phyloP scores from a whole-genome alignment of 2,113 vertebrate species.

The Electrona antarctica region DNA sequence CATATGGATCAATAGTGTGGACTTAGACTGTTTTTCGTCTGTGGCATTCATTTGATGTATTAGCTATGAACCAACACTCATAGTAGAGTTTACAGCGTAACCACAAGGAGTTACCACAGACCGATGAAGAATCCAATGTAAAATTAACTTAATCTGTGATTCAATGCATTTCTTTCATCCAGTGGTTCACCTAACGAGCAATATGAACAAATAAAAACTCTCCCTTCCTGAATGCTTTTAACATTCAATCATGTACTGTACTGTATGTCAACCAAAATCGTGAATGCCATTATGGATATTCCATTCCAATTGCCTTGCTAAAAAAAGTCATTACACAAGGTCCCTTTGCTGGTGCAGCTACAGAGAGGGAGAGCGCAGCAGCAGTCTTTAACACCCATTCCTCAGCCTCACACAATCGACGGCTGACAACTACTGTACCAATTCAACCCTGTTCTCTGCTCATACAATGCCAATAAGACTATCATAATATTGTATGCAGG shows the following conservation, averaged over 20 bases:
- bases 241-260: constrained; percentile 61
- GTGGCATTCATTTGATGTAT: no score
- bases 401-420: constrained; percentile 18
- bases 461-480: constrained; percentile 21
- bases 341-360: constrained; percentile 56
- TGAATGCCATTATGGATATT: constrained; percentile 63
- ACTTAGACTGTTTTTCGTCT: no score
- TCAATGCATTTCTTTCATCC: constrained; percentile 1
- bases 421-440: constrained; percentile 2
- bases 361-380: constrained; percentile 25
- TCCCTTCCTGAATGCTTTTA: constrained; percentile 57
- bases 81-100: no score
- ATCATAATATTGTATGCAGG: not conserved
- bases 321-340: constrained; percentile 53
- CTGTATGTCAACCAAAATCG: constrained; percentile 54
- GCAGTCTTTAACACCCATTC: constrained; percentile 26
- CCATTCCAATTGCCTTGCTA: constrained; percentile 64
- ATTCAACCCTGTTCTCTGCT: constrained; percentile 11
- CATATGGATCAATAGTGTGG: no score
- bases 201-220: constrained; percentile 60
- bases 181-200: constrained; percentile 53
- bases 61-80: no score
- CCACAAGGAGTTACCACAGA: no score
- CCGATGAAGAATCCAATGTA: no score
- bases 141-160: not conserved